These are phyloP conservation scores for Ochropacha duplaris DNA, from an alignment of 2,888 invertebrate genomes.

Conservation along the genomic window DNA sequence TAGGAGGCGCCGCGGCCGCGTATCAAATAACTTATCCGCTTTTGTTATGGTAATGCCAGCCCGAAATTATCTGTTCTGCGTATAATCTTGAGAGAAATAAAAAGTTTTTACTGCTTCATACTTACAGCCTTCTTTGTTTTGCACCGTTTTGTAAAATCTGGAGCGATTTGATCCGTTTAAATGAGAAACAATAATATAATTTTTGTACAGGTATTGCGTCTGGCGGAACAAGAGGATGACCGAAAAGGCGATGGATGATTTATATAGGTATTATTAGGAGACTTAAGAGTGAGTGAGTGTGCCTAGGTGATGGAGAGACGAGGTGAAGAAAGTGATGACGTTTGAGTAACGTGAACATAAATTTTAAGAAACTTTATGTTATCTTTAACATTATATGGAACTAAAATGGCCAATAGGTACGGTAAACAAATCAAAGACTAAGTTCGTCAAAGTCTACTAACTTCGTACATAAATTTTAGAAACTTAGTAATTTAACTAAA, in stretches of 20 bases:
- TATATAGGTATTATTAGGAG: too few relatives aligned
- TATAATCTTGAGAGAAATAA: constrained; percentile 61
- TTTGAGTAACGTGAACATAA: background rate
- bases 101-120: constrained; percentile 28
- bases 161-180: background rate
- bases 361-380: too few relatives aligned
- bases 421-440: background rate
- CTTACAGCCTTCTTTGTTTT: constrained; percentile 27
- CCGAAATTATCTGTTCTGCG: constrained; percentile 64
- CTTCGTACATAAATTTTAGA: background rate
- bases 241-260: too few relatives aligned
- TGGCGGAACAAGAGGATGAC: background rate
- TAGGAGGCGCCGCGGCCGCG: constrained; percentile 39
- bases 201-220: background rate
- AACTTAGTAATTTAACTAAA: background rate
- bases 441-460: background rate
- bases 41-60: constrained; percentile 76
- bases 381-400: background rate
- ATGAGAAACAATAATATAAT: background rate
- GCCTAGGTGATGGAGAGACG: too few relatives aligned
- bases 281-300: too few relatives aligned
- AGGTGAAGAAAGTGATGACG: background rate
- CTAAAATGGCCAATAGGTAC: background rate
- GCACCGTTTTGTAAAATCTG: constrained; percentile 2
- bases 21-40: constrained; percentile 74